Base-by-base conservation (phyloP, 2,888 invertebrate genomes). In the Serripes groenlandicus region DNA sequence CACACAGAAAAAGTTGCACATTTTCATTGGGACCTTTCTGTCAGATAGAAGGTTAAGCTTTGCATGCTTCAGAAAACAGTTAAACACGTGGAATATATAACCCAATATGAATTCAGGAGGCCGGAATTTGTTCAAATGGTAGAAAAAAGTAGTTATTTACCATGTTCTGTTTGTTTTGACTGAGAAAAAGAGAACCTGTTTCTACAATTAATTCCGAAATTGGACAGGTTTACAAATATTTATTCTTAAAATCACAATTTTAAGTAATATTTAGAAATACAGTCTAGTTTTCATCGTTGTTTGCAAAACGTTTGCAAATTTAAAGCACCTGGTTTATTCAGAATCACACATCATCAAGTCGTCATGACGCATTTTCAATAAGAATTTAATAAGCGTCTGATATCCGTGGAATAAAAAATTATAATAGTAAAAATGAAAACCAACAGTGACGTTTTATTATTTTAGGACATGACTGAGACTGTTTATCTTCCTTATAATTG, bases 171-270 rank as follows among this genome's bases (percentile, higher is more conserved):
- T 81, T 81, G 69, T 73, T 75, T 75, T 75, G 34, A 42, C 54
- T 68, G 56, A 52, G 68, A 68, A 81, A 80, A 76, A 73, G 76
- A 66, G 81, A 76, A 81, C 81, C 81, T 81, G 81, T 81, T 73
- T 35, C 32, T 21, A 66, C 66, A 56, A 66, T 75, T 68, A 58
- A 68, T 52, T 28, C 37, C 30, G 56, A 23, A 58, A 28, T 32
- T 52, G 52, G 74, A 64, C 60, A 30, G 64, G n/a, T 32, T 62
- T 32, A 21, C 21, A 32, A 52, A 23, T 56, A 3, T 30, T 54
- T 11, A 21, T n/a, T n/a, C 5, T 4, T 49, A 30, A 52, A 34
- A n/a, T 34, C 18, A 5, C 15, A 18, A 34, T 30, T 56, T 2
- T 30, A 1, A 0, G 34, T 18, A 54, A 70, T 56, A 35, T n/a